phyloP scores from a whole-genome alignment of 2,888 invertebrate genomes.

The Chymomyza fuscimana region DNA sequence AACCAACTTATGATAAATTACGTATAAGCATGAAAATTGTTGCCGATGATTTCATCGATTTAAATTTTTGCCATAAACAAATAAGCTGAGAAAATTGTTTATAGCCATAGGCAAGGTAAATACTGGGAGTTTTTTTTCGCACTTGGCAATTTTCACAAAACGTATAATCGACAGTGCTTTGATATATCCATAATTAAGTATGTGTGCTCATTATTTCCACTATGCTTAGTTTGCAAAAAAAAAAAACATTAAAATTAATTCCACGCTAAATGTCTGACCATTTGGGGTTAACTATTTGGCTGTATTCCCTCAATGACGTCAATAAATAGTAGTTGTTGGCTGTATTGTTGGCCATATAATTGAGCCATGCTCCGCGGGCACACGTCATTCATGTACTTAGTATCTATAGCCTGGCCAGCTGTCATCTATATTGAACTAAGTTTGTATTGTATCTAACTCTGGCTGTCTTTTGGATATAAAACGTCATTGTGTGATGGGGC shows the following conservation, averaged over 20 bases:
- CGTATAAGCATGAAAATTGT: slow-evolving; percentile 36
- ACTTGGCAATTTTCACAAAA: not conserved
- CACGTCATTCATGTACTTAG: not conserved
- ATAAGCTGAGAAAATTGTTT: not conserved
- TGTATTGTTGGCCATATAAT: not conserved
- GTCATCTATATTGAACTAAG: slow-evolving; percentile 36
- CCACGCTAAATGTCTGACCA: not conserved
- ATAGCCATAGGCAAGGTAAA: not conserved
- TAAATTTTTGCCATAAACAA: slow-evolving; percentile 17
- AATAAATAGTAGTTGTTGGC: not conserved
- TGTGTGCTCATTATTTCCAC: not conserved
- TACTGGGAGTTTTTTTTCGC: not conserved
- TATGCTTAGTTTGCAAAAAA: not conserved
- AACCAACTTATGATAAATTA: slow-evolving; percentile 28
- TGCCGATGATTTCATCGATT: slow-evolving; percentile 39
- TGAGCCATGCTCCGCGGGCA: not conserved
- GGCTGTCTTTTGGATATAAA: slow-evolving; percentile 41
- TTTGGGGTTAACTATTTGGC: not conserved
- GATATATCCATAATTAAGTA: not conserved
- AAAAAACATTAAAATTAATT: not conserved
- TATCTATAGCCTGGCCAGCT: slow-evolving; percentile 18
- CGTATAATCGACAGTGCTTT: not conserved
- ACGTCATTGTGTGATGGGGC: slow-evolving; percentile 21
- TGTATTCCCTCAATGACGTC: not conserved
- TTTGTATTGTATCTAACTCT: slow-evolving; percentile 18